Base-by-base conservation (phyloP, 2,113 vertebrate species). In the Cyanoramphus novaezelandiae region DNA sequence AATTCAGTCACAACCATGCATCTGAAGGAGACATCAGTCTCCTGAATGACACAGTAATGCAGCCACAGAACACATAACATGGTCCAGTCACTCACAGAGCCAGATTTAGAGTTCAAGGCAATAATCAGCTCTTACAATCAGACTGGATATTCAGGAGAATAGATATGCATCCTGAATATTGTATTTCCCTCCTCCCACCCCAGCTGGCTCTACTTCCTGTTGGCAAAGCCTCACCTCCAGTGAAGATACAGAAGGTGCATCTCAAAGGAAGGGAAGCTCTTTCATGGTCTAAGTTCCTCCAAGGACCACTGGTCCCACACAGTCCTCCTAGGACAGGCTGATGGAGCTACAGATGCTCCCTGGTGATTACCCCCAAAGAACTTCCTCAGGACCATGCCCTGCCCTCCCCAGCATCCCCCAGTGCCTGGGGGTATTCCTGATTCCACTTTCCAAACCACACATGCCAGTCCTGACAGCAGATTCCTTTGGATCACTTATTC, bases 281-380 rank as follows among this genome's bases (percentile, higher is more conserved):
- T 77, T 25, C 18, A 29, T 39, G 43, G 44, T 52, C 60, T 71
- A 14, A 80, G 44, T 25, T 47, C 37, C 31, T 62, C 49, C 76
- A 62, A 0, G 0, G 3, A n/a, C 27, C 3, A 3, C 35, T 25
- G 46, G 35, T 46, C 44, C 60, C 7, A 1, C 7, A 1, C 29
- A 68, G 59, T 37, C n/a, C n/a, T 67, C 49, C 59, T 50, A 63
- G 41, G 12, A 62, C 31, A 41, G 52, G 2, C 20, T 6, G 59
- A 23, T 7, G 27, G 67, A 65, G 57, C 41, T 77, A 27, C 0
- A 0, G 41, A 60, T 37, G 29, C 47, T 90, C 78, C 65, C 69
- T 19, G 23, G 49, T 47, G 72, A 39, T 85, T 21, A 79, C 39
- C 53, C 7, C 28, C 69, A 59, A 49, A 44, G 19, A 35, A 47